Percentiles rank a stretch among this genome's conserved stretches.
Evolutionary conservation across 2,797 vertebrate species (phyloP).

Genomic region (Tarsius wallacei): DNA sequence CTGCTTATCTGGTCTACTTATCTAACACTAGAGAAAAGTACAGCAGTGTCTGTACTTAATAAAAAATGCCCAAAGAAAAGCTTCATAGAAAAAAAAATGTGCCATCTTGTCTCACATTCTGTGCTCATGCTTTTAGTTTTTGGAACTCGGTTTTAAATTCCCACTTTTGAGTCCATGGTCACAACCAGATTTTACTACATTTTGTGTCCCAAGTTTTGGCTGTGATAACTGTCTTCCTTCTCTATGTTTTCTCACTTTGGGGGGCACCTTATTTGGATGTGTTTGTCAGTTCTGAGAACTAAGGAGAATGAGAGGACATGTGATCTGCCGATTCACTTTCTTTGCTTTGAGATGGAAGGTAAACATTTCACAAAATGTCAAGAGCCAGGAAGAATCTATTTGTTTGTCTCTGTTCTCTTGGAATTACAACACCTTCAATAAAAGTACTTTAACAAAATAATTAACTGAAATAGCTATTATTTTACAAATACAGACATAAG

Average conservation of each 20-base stretch:
- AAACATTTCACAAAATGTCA: slow-evolving; percentile 19
- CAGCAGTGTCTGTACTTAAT: background rate
- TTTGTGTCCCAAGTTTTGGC: background rate
- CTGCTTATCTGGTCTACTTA: slow-evolving; percentile 15
- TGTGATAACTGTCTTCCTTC: background rate
- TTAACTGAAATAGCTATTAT: background rate
- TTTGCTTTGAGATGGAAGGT: background rate
- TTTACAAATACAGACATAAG: slow-evolving; percentile 9
- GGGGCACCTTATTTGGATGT: background rate
- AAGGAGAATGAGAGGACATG: slow-evolving; percentile 2
- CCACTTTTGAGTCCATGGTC: background rate
- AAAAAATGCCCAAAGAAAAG: background rate
- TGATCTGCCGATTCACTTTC: background rate
- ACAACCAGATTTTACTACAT: background rate
- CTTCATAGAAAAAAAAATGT: background rate
- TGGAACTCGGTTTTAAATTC: background rate
- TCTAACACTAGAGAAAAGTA: background rate
- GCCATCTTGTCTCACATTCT: background rate
- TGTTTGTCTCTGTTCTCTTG: slow-evolving; percentile 18
- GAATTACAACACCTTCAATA: background rate
- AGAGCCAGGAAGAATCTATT: background rate
- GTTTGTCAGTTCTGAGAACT: slow-evolving; percentile 38
- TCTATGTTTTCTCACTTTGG: background rate
- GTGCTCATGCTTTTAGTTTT: background rate
- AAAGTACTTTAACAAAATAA: slow-evolving; percentile 53